Evolutionary conservation across 2,797 vertebrate species (phyloP), one percentile per base, ranked within the genome.

Genomic region (Orestias chungarensis): DNA sequence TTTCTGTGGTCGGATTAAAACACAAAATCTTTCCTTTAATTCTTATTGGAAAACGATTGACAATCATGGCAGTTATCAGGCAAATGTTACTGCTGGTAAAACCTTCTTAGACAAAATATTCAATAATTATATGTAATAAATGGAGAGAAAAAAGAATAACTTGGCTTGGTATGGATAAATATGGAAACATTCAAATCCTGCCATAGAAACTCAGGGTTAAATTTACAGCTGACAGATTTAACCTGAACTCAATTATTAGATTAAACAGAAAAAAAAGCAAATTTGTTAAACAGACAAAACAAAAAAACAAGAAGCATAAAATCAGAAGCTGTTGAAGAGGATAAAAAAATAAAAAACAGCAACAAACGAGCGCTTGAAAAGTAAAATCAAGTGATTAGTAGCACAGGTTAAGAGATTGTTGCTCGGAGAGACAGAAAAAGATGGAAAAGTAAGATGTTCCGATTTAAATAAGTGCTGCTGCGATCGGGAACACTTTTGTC

Each of bases 391-490:
- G 82, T 78, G 66, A 72, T 88, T 87, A 90, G 86, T 85, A 46
- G 79, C 78, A 85, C 77, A 71, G 38, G 76, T 81, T 70, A 79
- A 81, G 38, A n/a, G 57, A 59, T 57, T 57, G 31, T 57, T 57
- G 82, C 78, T 77, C 43, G 31, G 43, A n/a, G 72, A 68, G 73
- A 75, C 46, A 75, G 55, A 40, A 33, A 74, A 70, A 70, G 62
- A 74, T 68, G 78, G 72, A 86, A 64, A 55, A 80, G 83, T 57
- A 68, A 85, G 68, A 82, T 78, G 87, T 90, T 91, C 89, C 85
- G 66, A 85, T 89, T 89, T 89, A 90, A 93, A 91, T 91, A 89
- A 94, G 87, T 80, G 87, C 80, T 76, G 92, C 89, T 91, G 91
- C 85, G 88, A 83, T 93, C 87, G 87, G 88, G 90, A 93, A 86